These are phyloP conservation scores for Lagocephalus sceleratus DNA, from an alignment of 2,797 vertebrate genomes.

Conservation along the genomic window DNA sequence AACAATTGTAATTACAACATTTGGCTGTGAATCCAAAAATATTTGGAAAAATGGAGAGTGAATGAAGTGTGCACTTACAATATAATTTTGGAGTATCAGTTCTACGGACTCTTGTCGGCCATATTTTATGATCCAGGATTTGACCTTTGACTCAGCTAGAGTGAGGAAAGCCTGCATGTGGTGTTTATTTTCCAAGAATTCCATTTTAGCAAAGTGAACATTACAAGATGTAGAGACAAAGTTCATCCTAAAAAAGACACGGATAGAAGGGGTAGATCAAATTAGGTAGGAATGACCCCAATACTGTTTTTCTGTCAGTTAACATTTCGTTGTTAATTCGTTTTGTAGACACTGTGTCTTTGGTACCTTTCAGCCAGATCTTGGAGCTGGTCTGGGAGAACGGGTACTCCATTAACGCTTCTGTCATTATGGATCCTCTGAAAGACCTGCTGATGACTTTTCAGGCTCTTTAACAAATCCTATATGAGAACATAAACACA, in stretches of 20 bases:
- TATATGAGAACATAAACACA: slow-evolving; percentile 31
- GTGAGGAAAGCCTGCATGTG: slow-evolving; percentile 88
- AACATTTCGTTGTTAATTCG: background rate
- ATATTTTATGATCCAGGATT: slow-evolving; percentile 96
- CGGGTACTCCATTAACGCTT: slow-evolving; percentile 85
- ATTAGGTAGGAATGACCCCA: background rate
- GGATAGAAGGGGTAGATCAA: slow-evolving; percentile 12
- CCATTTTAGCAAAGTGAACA: slow-evolving; percentile 89
- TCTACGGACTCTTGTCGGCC: slow-evolving; percentile 87
- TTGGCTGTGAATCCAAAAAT: background rate
- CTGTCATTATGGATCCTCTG: slow-evolving; percentile 87
- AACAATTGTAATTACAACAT: background rate
- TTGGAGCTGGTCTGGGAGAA: slow-evolving; percentile 88
- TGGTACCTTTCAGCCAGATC: slow-evolving; percentile 92
- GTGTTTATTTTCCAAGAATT: slow-evolving; percentile 91
- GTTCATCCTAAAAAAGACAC: slow-evolving; percentile 80
- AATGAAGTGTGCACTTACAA: slow-evolving; percentile 73
- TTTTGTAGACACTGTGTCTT: background rate
- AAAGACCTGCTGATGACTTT: slow-evolving; percentile 86
- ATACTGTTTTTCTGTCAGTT: too few species aligned
- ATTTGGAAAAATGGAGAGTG: background rate
- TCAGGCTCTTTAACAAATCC: slow-evolving; percentile 89
- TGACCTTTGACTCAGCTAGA: slow-evolving; percentile 90
- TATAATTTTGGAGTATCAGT: slow-evolving; percentile 86
- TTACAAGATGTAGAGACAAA: slow-evolving; percentile 87